These are phyloP conservation scores for Aurelia aurita DNA, from an alignment of 30 jellyfish, hydroid and myxozoan genomes.

Conservation along the genomic window DNA sequence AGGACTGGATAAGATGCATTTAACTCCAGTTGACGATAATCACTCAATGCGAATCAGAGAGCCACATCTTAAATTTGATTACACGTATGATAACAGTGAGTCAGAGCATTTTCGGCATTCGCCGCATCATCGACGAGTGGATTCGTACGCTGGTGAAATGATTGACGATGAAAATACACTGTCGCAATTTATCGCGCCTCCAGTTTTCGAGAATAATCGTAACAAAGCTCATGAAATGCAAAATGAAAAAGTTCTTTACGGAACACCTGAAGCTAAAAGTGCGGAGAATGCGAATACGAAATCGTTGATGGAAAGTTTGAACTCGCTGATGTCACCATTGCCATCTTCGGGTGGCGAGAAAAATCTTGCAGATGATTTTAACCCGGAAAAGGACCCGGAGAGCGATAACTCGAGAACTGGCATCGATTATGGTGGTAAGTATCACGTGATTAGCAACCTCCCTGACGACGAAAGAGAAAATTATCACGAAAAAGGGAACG, in stretches of 20 bases:
- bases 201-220: conserved; percentile 75
- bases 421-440: conserved; percentile 62
- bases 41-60: conserved; percentile 6
- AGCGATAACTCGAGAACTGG: background rate
- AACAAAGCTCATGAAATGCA: conserved; percentile 27
- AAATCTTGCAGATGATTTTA: background rate
- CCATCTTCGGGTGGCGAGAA: conserved; percentile 1
- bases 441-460: conserved; percentile 26
- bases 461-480: conserved; percentile 19
- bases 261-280: conserved; percentile 63
- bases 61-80: conserved; percentile 49
- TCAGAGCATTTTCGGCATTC: conserved; percentile 1
- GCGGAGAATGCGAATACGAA: conserved; percentile 82
- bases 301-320: conserved; percentile 64
- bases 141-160: conserved; percentile 90
- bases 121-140: conserved; percentile 40
- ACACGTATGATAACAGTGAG: conserved; percentile 14
- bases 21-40: conserved; percentile 40
- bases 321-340: conserved; percentile 82
- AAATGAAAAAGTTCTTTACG: conserved; percentile 51
- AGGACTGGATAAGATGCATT: conserved; percentile 46
- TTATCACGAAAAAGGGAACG: conserved; percentile 13
- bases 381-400: background rate
- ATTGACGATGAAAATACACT: conserved; percentile 87
- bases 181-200: conserved; percentile 92